Percentiles rank a stretch among this genome's conserved stretches.
phyloP scores from a whole-genome alignment of 2,113 vertebrate species.

The Pedetes capensis region DNA sequence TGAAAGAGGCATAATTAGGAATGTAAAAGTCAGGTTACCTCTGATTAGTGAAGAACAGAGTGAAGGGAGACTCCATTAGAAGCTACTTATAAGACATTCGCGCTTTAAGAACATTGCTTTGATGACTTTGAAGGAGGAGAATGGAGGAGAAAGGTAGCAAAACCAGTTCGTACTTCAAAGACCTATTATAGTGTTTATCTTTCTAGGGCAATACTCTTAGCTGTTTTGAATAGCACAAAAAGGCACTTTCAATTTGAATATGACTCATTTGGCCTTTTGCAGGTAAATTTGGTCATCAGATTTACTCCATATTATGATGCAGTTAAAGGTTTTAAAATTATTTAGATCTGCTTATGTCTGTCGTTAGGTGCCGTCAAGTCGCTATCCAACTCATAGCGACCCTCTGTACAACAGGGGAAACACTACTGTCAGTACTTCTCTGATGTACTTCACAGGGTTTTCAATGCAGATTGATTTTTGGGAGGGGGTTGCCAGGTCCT shows the following conservation, averaged over 20 bases:
- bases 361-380: too few relatives aligned
- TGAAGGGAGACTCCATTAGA: slow-evolving; percentile 69
- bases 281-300: slow-evolving; percentile 2
- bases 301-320: neutral
- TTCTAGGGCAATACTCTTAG: slow-evolving; percentile 50
- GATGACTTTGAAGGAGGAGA: slow-evolving; percentile 60
- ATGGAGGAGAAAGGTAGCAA: slow-evolving; percentile 52
- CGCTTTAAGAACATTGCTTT: slow-evolving; percentile 70
- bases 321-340: slow-evolving; percentile 29
- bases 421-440: too few relatives aligned
- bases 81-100: slow-evolving; percentile 69
- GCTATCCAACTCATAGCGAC: too few relatives aligned
- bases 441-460: too few relatives aligned
- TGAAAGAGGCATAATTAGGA: slow-evolving; percentile 69
- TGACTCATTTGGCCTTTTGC: slow-evolving; percentile 33
- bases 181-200: slow-evolving; percentile 54
- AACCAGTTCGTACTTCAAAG: slow-evolving; percentile 78
- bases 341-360: slow-evolving; percentile 14
- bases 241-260: slow-evolving; percentile 61
- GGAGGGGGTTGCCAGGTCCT: too few relatives aligned
- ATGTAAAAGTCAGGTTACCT: slow-evolving; percentile 72
- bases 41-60: slow-evolving; percentile 69
- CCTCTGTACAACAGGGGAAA: too few relatives aligned
- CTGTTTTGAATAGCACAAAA: slow-evolving; percentile 64
- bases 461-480: too few relatives aligned